Evolutionary conservation across 2,888 invertebrate species (phyloP).

Genomic region (Dusona sp.): DNA sequence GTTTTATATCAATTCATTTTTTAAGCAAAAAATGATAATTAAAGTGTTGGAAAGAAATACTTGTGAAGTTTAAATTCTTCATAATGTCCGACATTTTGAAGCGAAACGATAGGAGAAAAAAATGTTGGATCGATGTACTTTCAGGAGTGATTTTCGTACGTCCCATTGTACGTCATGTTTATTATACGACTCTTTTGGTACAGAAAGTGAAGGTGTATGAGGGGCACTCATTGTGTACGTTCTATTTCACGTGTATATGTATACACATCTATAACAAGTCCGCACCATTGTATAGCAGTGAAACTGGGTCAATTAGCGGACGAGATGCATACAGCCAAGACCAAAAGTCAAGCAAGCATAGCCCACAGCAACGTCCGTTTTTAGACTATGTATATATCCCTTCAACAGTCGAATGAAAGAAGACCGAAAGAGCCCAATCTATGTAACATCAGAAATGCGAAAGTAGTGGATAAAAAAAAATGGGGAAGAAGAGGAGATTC

Average conservation of each 20-base stretch:
- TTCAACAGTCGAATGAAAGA: conserved; percentile 45
- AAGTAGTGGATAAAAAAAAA: not conserved
- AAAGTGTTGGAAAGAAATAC: not conserved
- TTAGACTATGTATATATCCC: conserved; percentile 63
- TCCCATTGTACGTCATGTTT: not conserved
- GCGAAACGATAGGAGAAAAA: not conserved
- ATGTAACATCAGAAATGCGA: conserved; percentile 8
- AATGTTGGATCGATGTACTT: not conserved
- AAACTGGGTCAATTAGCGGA: conserved; percentile 77
- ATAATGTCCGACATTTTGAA: not conserved
- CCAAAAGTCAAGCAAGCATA: conserved; percentile 58
- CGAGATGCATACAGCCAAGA: conserved; percentile 70
- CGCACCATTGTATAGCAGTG: conserved; percentile 65
- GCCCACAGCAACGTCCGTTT: conserved; percentile 71
- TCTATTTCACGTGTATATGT: not conserved
- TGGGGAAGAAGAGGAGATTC: not conserved
- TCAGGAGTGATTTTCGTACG: conserved; percentile 17
- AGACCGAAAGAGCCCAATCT: not conserved
- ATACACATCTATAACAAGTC: conserved; percentile 17
- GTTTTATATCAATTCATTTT: not conserved
- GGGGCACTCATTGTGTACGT: conserved; percentile 32
- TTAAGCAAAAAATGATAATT: not conserved
- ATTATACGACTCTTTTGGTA: conserved; percentile 7
- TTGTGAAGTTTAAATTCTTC: not conserved
- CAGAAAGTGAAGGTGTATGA: conserved; percentile 23